Conservation (phyloP, 1,140 invertebrate genomes). For the Parapsyche elsis region DNA sequence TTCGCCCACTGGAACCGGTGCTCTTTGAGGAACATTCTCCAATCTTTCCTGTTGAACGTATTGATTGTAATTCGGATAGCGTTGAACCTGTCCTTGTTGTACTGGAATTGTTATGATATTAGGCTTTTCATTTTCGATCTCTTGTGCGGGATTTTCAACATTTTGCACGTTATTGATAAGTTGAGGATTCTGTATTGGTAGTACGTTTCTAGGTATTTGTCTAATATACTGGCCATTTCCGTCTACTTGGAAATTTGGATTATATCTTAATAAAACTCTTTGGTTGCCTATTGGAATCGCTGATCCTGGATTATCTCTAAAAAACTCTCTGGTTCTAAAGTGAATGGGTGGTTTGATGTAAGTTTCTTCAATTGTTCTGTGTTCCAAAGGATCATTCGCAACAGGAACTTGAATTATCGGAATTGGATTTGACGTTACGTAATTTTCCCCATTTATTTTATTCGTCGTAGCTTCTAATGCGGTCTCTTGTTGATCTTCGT, state of each 20-base stretch:
- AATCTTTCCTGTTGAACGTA: conserved; percentile 54
- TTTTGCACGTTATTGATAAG: conserved; percentile 33
- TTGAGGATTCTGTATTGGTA: conserved; percentile 41
- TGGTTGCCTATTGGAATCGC: conserved; percentile 66
- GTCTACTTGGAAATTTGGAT: conserved; percentile 60
- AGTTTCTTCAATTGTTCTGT: conserved; percentile 65
- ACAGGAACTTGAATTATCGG: conserved; percentile 63
- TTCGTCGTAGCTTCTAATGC: conserved; percentile 66
- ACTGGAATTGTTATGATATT: conserved; percentile 51
- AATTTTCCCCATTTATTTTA: conserved; percentile 62
- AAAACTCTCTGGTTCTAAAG: conserved; percentile 64
- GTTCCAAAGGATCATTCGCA: conserved; percentile 60
- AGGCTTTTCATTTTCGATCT: conserved; percentile 42
- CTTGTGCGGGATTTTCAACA: conserved; percentile 32
- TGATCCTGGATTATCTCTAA: conserved; percentile 66
- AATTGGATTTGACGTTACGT: conserved; percentile 64
- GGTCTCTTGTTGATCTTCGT: conserved; percentile 62
- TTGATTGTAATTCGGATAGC: conserved; percentile 58
- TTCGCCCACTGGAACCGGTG: conserved; percentile 58
- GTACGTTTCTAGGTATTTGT: conserved; percentile 57
- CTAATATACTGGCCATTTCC: conserved; percentile 63
- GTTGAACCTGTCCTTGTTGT: conserved; percentile 44
- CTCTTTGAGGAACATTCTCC: conserved; percentile 48
- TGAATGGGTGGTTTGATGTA: conserved; percentile 65
- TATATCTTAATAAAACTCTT: conserved; percentile 65